Evolutionary conservation across 2,113 vertebrate genomes (phyloP), one percentile per base, ranked within the genome.

Genomic region (Sigmodon hispidus): DNA sequence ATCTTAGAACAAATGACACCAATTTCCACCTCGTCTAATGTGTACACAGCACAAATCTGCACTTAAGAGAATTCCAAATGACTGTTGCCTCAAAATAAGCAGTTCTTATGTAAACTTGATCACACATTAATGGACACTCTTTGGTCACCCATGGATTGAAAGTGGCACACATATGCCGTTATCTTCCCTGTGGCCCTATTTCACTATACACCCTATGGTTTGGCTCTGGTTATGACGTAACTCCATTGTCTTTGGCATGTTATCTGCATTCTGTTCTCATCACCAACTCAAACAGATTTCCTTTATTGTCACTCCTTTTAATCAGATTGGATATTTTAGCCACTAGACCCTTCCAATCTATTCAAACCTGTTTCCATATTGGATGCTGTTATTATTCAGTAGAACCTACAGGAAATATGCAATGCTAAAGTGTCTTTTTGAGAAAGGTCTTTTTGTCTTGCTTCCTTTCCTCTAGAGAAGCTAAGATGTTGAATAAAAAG

Each of bases 11-110:
- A 43, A 77, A 0, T 0, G 48, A 69, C 57, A 76, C 7, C 70
- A 48, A 31, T 95, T 95, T 97, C 95, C 84, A 86, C 92, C n/a
- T 81, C 45, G 61, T 90, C 95, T 88, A 75, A 90, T 21, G 59
- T 73, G 15, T 61, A 59, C 65, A 83, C 34, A 94, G 94, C 52
- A 52, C 89, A 87, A n/a, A 90, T 85, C n/a, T 83, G 55, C 4
- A 0, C 52, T 55, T 86, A n/a, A n/a, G 91, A 76, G 85, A 88
- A 93, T 94, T 86, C 21, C 40, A 90, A 94, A 65, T 92, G 95
- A 92, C 87, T 59, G n/a, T 21, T 24, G 67, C 90, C 65, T 90
- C 67, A 85, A 86, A 87, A 77, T 17, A 29, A 94, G 85, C 52
- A 81, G 63, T 43, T 91, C 88, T 83, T 81, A 31, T 16, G 12